Base-by-base conservation (phyloP, 2,113 vertebrate genomes). In the Struthio camelus region DNA sequence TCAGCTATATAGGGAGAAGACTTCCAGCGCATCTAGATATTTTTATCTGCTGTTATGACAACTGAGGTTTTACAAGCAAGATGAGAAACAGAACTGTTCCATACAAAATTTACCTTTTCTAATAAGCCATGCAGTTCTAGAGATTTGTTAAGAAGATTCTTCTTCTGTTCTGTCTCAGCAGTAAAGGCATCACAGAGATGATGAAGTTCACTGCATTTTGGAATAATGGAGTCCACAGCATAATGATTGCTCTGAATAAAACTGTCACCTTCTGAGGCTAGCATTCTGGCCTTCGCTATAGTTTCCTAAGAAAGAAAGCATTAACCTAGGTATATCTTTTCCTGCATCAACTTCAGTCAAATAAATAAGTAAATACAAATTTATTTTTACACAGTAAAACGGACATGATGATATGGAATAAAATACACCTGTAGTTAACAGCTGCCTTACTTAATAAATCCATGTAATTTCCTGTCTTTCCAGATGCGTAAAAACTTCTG, bases 191-290 rank as follows among this genome's bases (percentile, higher is more conserved):
- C 98, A 38, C 98, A 98, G 75, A 99, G 94, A 48, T 97, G 78
- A 91, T 97, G 97, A 75, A 99, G 98, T 97, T 99, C 99, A 18
- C 93, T 98, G 96, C 99, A 99, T 97, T 99, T 99, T 91, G 99
- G 99, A 85, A 98, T 98, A 94, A 99, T 99, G 77, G 99, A 99
- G 97, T 99, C 99, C 93, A 99, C 98, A 0, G 99, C 99, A 6
- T 99, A 99, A 97, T 99, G 99, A 36, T 98, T 99, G 92, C 97
- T 98, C 93, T 98, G 95, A 40, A 99, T 99, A 72, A 99, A 98
- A 59, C 92, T 91, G 58, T 99, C 98, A 1, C 99, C 98, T 30
- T 99, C 98, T 22, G 83, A 94, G 1, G 98, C 98, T 85, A 99
- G 97, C 25, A 97, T 89, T 70, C 95, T 90, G n/a, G 99, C 98